phyloP scores from a whole-genome alignment of 2,797 vertebrate species.

The Silurus lanzhouensis region DNA sequence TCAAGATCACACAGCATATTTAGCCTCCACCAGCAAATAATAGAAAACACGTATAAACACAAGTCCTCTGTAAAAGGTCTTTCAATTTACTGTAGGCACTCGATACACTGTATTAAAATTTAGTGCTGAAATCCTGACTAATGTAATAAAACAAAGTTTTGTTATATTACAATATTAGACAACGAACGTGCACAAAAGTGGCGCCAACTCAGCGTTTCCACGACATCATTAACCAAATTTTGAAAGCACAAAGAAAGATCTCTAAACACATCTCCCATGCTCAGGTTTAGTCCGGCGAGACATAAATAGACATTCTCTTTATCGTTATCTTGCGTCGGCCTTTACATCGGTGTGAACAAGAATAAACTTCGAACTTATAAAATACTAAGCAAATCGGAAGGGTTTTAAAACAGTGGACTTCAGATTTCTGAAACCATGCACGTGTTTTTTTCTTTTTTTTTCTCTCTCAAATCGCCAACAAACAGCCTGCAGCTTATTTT shows the following conservation, averaged over 20 bases:
- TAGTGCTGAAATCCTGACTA: neutral
- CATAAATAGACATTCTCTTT: too few species aligned
- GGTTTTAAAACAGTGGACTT: neutral
- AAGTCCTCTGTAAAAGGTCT: neutral
- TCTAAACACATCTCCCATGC: too few species aligned
- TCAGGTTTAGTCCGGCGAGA: too few species aligned
- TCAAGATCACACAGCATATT: neutral
- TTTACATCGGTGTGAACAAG: neutral
- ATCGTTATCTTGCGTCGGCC: neutral
- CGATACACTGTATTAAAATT: neutral
- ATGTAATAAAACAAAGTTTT: neutral
- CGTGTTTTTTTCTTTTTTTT: neutral
- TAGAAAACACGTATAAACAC: too few species aligned
- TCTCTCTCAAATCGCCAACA: conserved; percentile 6
- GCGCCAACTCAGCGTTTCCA: too few species aligned
- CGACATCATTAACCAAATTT: too few species aligned
- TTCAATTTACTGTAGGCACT: neutral
- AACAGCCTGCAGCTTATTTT: neutral
- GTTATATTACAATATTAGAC: too few species aligned
- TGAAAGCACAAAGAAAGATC: too few species aligned
- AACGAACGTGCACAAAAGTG: too few species aligned
- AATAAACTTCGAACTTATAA: neutral
- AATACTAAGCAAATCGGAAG: neutral
- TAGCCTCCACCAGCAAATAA: neutral
- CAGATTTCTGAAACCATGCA: neutral